Conservation (phyloP, 2,113 vertebrate species). For the Alexandromys fortis region DNA sequence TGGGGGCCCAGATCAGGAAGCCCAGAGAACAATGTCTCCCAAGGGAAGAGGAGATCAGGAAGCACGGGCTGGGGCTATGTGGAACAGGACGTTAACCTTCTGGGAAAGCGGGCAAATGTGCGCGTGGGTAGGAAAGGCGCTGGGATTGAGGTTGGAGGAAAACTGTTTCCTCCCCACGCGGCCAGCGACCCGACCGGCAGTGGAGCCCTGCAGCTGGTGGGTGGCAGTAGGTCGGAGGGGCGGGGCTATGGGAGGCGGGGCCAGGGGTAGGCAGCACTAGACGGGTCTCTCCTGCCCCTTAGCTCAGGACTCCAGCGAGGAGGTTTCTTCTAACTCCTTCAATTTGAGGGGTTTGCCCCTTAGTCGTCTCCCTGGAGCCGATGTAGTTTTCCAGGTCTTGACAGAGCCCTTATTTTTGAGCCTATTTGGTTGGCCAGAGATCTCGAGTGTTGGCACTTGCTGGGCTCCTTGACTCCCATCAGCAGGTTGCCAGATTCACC, state of each 20-base stretch:
- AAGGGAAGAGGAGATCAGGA: not conserved
- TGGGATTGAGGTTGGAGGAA: not conserved
- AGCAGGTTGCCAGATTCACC: conserved; percentile 81
- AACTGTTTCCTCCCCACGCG: conserved; percentile 39
- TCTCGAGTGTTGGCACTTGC: conserved; percentile 94
- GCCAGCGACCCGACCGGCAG: not conserved
- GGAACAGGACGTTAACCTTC: conserved; percentile 49
- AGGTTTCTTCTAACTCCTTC: conserved; percentile 91
- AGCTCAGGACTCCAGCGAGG: conserved; percentile 83
- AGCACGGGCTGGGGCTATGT: conserved; percentile 21
- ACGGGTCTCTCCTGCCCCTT: conserved; percentile 30
- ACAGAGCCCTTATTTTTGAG: conserved; percentile 93
- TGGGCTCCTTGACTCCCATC: conserved; percentile 86
- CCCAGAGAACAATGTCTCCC: conserved; percentile 43
- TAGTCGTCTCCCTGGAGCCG: conserved; percentile 90
- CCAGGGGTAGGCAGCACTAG: conserved; percentile 44
- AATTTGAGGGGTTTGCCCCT: conserved; percentile 96
- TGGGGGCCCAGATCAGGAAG: conserved; percentile 26
- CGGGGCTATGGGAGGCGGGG: not conserved
- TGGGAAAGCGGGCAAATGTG: not conserved
- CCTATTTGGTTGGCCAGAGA: conserved; percentile 94
- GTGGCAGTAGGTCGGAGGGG: not conserved
- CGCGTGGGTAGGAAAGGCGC: not conserved
- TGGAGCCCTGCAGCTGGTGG: conserved; percentile 36
- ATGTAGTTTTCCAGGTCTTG: conserved; percentile 93